phyloP scores from a whole-genome alignment of 2,797 vertebrate genomes.

The Xyrichtys novacula region DNA sequence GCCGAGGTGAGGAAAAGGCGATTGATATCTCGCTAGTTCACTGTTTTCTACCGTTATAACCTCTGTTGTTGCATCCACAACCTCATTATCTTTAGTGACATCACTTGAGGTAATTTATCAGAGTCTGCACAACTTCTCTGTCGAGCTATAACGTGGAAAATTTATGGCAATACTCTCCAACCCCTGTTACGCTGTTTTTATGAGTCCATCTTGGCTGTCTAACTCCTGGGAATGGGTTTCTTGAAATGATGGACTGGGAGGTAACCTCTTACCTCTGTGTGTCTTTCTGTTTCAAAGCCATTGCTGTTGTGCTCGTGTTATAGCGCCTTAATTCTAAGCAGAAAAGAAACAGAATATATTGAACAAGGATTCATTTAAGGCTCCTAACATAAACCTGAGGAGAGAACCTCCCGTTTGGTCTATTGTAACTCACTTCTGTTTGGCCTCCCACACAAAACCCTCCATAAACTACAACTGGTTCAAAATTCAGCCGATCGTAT shows the following conservation, averaged over 20 bases:
- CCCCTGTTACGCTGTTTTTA: conserved; percentile 18
- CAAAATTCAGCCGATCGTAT: too few species aligned
- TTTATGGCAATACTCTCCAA: conserved; percentile 6
- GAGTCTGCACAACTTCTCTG: conserved; percentile 8
- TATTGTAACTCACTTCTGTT: too few species aligned
- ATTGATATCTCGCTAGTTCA: not conserved
- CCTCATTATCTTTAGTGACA: conserved; percentile 15
- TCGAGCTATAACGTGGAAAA: conserved; percentile 17
- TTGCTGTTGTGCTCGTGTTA: not conserved
- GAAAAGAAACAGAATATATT: not conserved
- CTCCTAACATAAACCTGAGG: not conserved
- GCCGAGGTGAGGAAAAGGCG: not conserved
- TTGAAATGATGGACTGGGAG: conserved; percentile 3
- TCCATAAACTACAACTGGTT: too few species aligned
- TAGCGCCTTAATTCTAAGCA: not conserved
- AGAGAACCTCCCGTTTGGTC: too few species aligned
- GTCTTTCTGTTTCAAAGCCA: conserved; percentile 3
- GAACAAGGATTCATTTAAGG: not conserved
- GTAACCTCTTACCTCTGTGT: not conserved
- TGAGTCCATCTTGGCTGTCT: conserved; percentile 21
- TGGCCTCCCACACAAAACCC: too few species aligned
- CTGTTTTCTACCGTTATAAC: conserved; percentile 2
- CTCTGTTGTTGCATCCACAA: not conserved
- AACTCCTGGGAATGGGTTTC: not conserved
- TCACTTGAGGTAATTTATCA: conserved; percentile 29